These are phyloP conservation scores for Nasonia oneida DNA, from an alignment of 2,888 invertebrate species.

Conservation along the genomic window DNA sequence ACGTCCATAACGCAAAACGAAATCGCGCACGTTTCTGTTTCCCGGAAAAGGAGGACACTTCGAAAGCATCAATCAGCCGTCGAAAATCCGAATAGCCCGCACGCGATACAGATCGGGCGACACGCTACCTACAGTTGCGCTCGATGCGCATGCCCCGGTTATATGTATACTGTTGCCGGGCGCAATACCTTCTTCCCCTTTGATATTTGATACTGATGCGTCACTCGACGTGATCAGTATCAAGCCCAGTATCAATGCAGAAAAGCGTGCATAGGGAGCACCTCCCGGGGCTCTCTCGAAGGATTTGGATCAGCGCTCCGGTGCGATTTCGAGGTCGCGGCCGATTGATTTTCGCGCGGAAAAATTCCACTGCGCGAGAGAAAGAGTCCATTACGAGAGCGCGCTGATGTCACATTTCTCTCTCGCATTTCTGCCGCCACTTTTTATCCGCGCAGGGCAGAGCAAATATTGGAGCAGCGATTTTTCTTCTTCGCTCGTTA, in stretches of 20 bases:
- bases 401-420: neutral
- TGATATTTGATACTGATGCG: neutral
- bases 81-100: too few relatives aligned
- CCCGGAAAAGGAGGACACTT: neutral
- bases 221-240: too few relatives aligned
- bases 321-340: neutral
- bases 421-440: neutral
- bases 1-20: too few relatives aligned
- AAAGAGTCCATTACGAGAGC: neutral
- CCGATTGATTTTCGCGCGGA: neutral
- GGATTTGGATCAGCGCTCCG: neutral
- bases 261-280: neutral
- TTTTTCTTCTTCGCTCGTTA: neutral
- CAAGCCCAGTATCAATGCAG: neutral
- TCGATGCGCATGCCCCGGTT: constrained; percentile 41
- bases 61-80: too few relatives aligned
- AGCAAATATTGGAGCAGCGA: neutral
- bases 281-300: neutral
- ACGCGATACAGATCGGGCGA: neutral
- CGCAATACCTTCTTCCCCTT: constrained; percentile 5
- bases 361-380: neutral
- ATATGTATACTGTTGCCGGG: constrained; percentile 32
- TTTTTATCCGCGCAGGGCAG: neutral
- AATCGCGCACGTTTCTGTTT: too few relatives aligned
- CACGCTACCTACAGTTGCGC: neutral